phyloP scores from a whole-genome alignment of 2,113 vertebrate genomes.

The Cricetomys ansorgei region DNA sequence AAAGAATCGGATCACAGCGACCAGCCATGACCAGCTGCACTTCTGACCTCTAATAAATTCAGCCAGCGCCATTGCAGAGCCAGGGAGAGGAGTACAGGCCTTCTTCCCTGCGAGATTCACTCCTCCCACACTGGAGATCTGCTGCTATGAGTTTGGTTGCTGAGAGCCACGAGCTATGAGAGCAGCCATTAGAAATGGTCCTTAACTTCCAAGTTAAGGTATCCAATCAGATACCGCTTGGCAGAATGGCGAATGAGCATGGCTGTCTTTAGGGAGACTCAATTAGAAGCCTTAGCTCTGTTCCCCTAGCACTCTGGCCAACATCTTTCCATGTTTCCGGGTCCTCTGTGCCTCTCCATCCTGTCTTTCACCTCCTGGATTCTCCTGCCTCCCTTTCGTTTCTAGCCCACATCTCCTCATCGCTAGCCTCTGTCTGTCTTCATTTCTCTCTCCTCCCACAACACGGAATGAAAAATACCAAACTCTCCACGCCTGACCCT shows the following conservation, averaged over 20 bases:
- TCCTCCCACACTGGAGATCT: neutral
- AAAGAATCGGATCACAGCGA: neutral
- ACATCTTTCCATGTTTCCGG: too few relatives aligned
- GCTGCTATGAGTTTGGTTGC: neutral
- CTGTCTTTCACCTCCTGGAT: neutral
- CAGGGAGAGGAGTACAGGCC: rapidly evolving
- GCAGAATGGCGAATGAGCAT: neutral
- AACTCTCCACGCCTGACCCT: neutral
- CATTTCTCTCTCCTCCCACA: neutral
- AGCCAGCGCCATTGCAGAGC: neutral
- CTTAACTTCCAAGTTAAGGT: neutral
- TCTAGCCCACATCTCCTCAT: neutral
- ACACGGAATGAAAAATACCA: neutral
- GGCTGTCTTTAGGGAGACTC: neutral
- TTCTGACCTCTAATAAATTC: neutral
- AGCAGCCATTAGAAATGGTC: neutral
- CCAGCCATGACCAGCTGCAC: neutral
- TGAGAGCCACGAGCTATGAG: neutral
- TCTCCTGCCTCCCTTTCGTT: neutral
- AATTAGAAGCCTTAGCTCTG: too few relatives aligned
- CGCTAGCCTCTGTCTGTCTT: neutral
- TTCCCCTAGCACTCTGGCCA: neutral
- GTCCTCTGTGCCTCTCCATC: neutral
- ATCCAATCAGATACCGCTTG: neutral
- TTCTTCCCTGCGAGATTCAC: neutral